phyloP scores from a whole-genome alignment of 2,888 invertebrate genomes.

The Imbricaverruca yamaguchii region DNA sequence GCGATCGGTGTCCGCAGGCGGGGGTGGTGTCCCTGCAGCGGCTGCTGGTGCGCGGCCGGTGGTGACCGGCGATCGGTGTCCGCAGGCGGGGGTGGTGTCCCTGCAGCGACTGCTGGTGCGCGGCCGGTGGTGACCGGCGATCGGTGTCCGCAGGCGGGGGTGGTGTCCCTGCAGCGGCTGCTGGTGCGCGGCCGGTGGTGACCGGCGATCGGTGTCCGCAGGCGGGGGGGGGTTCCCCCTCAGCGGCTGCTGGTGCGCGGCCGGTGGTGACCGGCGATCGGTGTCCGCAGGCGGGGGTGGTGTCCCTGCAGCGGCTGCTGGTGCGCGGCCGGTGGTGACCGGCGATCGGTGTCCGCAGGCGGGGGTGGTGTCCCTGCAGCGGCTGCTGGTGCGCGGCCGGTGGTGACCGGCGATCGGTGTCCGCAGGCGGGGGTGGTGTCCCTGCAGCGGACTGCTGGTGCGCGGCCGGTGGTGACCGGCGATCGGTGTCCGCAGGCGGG shows the following conservation, averaged over 20 bases:
- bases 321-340: conserved; percentile 74
- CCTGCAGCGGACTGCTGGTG: conserved; percentile 78
- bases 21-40: conserved; percentile 89
- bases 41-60: conserved; percentile 78
- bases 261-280: conserved; percentile 55
- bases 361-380: conserved; percentile 85
- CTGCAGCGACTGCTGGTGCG: conserved; percentile 83
- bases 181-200: conserved; percentile 76
- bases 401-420: conserved; percentile 44
- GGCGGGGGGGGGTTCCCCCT: conserved; percentile 86
- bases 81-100: conserved; percentile 82
- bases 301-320: conserved; percentile 80
- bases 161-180: conserved; percentile 83
- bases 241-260: conserved; percentile 81
- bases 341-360: conserved; percentile 51
- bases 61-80: conserved; percentile 44
- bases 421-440: conserved; percentile 83
- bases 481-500: conserved; percentile 58
- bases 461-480: conserved; percentile 65
- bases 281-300: conserved; percentile 69
- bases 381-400: conserved; percentile 82
- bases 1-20: conserved; percentile 51
- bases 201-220: conserved; percentile 45
- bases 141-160: conserved; percentile 61
- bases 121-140: conserved; percentile 59